These are phyloP conservation scores for Stictonetta naevosa DNA, from an alignment of 2,113 vertebrate species.

Conservation along the genomic window DNA sequence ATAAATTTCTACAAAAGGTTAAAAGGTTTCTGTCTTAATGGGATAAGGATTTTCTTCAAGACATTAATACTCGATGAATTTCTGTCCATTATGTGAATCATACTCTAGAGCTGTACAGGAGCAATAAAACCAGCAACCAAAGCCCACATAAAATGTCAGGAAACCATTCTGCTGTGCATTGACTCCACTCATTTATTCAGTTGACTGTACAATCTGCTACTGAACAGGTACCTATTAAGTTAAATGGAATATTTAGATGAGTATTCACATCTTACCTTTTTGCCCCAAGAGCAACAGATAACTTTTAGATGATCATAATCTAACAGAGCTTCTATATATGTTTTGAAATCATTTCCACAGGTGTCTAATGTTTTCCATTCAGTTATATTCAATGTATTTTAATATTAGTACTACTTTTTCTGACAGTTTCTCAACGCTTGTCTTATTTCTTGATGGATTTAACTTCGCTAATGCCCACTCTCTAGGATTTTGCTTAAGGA, in stretches of 20 bases:
- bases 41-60: not conserved
- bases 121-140: not conserved
- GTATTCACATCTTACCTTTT: not conserved
- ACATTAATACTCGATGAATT: not conserved
- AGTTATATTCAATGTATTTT: not conserved
- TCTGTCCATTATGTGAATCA: not conserved
- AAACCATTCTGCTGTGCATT: not conserved
- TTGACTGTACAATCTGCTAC: not conserved
- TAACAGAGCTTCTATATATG: not conserved
- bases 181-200: accelerated
- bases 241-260: not conserved
- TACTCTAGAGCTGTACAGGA: not conserved
- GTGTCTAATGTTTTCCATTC: not conserved
- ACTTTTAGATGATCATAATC: not conserved
- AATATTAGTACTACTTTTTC: not conserved
- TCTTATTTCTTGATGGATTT: not conserved
- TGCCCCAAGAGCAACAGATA: not conserved
- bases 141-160: not conserved
- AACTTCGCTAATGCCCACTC: not conserved
- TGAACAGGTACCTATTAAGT: not conserved
- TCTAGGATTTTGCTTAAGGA: not conserved
- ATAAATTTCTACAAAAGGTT: not conserved
- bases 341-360: not conserved
- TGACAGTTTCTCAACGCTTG: not conserved
- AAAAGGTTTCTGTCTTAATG: constrained; percentile 2